phyloP scores from a whole-genome alignment of 2,113 vertebrate species.

The Ameiurus melas region DNA sequence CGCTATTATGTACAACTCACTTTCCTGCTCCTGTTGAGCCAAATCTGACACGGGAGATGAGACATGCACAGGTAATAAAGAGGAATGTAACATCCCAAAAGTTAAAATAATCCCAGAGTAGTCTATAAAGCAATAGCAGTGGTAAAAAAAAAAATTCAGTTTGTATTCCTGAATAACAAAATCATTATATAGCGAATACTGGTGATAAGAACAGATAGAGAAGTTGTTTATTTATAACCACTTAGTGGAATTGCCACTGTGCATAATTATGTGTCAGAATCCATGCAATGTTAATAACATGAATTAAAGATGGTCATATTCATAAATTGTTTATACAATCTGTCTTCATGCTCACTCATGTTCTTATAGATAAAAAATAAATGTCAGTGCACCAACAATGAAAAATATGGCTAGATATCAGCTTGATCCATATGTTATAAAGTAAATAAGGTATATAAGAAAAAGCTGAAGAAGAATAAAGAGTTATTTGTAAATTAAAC shows the following conservation, averaged over 20 bases:
- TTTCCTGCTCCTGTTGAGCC: neutral
- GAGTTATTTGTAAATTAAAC: neutral
- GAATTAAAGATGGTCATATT: neutral
- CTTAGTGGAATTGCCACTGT: neutral
- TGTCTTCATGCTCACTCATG: neutral
- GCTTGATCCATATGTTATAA: too few relatives aligned
- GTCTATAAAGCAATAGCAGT: neutral
- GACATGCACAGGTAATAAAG: neutral
- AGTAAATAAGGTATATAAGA: too few relatives aligned
- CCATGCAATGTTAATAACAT: slow-evolving; percentile 1
- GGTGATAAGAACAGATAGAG: neutral
- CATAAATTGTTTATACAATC: neutral
- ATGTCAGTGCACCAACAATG: neutral
- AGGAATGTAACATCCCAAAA: neutral
- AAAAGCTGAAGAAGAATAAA: too few relatives aligned
- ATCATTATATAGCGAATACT: neutral
- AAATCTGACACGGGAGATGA: neutral
- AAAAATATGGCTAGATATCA: too few relatives aligned
- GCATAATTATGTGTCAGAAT: neutral
- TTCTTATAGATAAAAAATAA: neutral
- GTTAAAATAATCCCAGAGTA: neutral
- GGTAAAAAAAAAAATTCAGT: neutral
- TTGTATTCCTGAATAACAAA: neutral
- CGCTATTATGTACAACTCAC: neutral
- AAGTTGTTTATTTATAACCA: neutral